Evolutionary conservation across 1,140 invertebrate genomes (phyloP).

Genomic region (Adelges cooleyi): DNA sequence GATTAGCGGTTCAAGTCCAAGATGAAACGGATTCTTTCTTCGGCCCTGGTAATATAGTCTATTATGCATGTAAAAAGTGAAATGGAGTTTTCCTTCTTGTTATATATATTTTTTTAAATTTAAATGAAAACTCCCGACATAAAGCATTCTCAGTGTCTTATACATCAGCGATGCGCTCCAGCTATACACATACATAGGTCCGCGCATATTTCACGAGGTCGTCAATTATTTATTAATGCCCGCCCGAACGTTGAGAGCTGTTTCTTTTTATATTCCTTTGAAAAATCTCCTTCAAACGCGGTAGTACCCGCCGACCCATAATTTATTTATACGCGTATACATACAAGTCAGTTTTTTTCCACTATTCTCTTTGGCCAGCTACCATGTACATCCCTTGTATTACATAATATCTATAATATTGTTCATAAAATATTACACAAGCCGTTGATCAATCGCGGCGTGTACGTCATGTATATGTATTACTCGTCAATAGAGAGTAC

Average conservation of each 20-base stretch:
- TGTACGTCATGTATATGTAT: no score
- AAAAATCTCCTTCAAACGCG: not conserved
- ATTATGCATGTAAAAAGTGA: not conserved
- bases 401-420: no score
- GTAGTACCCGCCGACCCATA: not conserved
- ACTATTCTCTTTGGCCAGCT: not conserved
- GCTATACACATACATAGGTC: not conserved
- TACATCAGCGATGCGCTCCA: no score
- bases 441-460: no score
- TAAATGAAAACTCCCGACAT: constrained; percentile 22
- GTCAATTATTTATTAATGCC: constrained; percentile 27
- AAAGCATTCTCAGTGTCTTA: no score
- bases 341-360: not conserved
- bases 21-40: constrained; percentile 23
- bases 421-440: no score
- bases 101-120: no score
- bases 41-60: not conserved
- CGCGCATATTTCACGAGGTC: constrained; percentile 11
- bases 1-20: no score
- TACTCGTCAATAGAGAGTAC: no score
- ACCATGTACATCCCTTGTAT: no score
- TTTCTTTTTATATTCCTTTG: constrained; percentile 8
- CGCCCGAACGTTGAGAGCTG: not conserved
- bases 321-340: constrained; percentile 28
- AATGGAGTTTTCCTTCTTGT: no score